Conservation (phyloP, 1,140 invertebrate species). For the Calliopsis andreniformis region DNA sequence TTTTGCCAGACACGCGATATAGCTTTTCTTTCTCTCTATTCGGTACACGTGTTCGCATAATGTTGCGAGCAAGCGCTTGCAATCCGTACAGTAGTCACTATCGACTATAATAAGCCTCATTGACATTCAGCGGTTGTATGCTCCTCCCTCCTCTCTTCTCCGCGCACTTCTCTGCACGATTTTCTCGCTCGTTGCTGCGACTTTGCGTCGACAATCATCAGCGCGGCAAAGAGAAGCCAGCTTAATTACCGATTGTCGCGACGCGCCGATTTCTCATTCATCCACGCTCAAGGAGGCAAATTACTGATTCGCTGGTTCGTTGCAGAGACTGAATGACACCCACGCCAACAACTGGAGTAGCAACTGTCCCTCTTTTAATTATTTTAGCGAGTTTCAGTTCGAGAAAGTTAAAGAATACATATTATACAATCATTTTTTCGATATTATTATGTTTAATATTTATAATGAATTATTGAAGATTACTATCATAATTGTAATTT, state of each 20-base stretch:
- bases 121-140: slow-evolving; percentile 45
- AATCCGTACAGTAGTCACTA: slow-evolving; percentile 24
- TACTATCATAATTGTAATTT: no score
- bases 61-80: slow-evolving; percentile 17
- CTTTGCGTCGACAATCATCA: background rate
- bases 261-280: background rate
- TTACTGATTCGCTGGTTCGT: background rate
- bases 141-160: background rate
- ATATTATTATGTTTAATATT: no score
- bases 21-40: background rate
- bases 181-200: slow-evolving; percentile 9
- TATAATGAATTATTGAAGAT: no score
- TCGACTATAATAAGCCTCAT: slow-evolving; percentile 55
- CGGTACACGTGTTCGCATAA: background rate
- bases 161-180: background rate
- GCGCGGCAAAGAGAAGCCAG: slow-evolving; percentile 20
- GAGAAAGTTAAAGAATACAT: no score
- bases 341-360: background rate
- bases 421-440: no score
- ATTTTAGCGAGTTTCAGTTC: background rate
- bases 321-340: background rate
- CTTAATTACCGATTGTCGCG: slow-evolving; percentile 43
- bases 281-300: background rate
- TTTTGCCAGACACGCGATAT: no score
- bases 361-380: background rate